Base-by-base conservation (phyloP, 2,113 vertebrate species). In the Scophthalmus maximus region DNA sequence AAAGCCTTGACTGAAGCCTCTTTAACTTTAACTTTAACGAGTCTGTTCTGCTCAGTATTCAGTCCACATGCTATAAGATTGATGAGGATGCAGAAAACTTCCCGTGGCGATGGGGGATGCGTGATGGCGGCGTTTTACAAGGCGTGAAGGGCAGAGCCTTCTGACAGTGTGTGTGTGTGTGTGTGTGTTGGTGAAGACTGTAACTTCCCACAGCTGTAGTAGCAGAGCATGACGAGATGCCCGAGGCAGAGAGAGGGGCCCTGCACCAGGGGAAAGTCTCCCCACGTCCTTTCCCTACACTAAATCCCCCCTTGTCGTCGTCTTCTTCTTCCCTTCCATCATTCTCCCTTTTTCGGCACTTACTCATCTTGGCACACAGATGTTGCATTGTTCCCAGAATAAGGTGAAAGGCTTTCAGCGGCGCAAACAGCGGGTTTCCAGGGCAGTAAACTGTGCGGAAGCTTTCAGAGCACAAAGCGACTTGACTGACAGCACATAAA, bases 401-500 rank as follows among this genome's bases (percentile, higher is more conserved):
- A 79, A 91, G 78, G 81, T 89, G 87, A 80, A 34, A 58, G 38
- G 73, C 61, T 77, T 55, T 67, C 66, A 79, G 78, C 26, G 34
- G 65, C 38, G 76, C 20, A 81, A 88, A 77, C 76, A 78, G 73
- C 73, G 64, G 78, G 38, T 87, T 88, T 91, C 83, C 82, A 66
- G 70, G 79, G 73, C 46, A 70, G 82, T 58, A 72, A 81, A 81
- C 49, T n/a, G 12, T 34, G 73, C 32, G 34, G 66, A 71, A 55
- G 61, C 57, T 60, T n/a, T 8, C 53, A 47, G 46, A 57, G 84
- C 83, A 82, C 83, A 86, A 84, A 84, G 63, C 64, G 56, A 30
- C 69, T 55, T 79, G 79, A 90, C 76, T 91, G 90, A 93, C 89
- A 80, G 87, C 87, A 84, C 68, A 81, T 81, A 91, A 93, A 93